phyloP scores from a whole-genome alignment of 2,113 vertebrate genomes.

The Anoplopoma fimbria region DNA sequence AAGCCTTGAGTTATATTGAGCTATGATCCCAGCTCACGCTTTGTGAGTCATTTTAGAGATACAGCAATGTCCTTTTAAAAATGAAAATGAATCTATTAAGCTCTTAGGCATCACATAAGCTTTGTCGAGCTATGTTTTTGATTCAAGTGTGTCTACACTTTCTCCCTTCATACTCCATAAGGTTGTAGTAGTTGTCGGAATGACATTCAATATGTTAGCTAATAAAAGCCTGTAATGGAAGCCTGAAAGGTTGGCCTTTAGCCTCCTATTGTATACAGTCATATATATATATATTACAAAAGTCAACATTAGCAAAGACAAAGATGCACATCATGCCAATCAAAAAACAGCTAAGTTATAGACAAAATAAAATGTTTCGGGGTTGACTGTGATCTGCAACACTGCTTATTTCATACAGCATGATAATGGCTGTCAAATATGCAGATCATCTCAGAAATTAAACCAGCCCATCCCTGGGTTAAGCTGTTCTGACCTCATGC shows the following conservation, averaged over 20 bases:
- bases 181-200: not conserved
- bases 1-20: conserved; percentile 55
- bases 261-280: not conserved
- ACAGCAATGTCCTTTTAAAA: conserved; percentile 39
- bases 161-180: not conserved
- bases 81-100: conserved; percentile 54
- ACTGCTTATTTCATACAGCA: not conserved
- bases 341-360: not conserved
- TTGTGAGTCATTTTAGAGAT: conserved; percentile 50
- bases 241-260: conserved; percentile 15
- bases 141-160: conserved; percentile 23
- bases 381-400: not conserved
- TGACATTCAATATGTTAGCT: not conserved
- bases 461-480: not conserved
- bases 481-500: not conserved
- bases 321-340: not conserved
- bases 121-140: conserved; percentile 8
- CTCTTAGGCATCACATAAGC: conserved; percentile 36
- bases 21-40: conserved; percentile 35
- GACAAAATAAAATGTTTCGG: not conserved
- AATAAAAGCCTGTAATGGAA: conserved; percentile 11
- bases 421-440: not conserved
- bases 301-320: not conserved
- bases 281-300: not conserved
- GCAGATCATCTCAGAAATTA: not conserved